Conservation (phyloP, 2,113 vertebrate species). For the Danio rerio region DNA sequence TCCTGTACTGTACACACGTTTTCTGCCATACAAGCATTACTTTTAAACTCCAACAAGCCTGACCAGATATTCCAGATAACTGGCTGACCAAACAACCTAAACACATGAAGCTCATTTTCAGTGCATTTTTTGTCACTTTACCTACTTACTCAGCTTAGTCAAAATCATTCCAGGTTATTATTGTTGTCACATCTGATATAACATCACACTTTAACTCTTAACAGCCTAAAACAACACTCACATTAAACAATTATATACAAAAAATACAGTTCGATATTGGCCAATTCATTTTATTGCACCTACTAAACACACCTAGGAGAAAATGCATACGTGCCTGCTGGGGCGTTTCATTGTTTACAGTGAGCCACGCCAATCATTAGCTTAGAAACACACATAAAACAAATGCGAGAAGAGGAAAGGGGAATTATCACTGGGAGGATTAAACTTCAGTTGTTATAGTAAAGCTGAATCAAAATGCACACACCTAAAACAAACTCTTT, state of each 20-base stretch:
- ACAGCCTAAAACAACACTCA: not conserved
- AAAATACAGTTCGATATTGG: not conserved
- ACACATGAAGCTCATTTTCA: not conserved
- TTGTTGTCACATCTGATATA: not conserved
- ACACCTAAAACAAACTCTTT: not conserved
- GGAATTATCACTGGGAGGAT: not conserved
- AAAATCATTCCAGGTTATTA: not conserved
- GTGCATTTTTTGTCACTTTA: not conserved
- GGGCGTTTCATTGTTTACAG: constrained; percentile 14
- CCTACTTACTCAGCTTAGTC: not conserved
- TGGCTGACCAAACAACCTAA: not conserved
- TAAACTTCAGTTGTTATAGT: not conserved
- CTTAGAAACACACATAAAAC: not conserved
- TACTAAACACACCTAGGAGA: not conserved
- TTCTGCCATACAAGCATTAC: not conserved
- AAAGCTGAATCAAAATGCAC: not conserved
- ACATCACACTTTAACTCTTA: not conserved
- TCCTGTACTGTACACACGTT: no score
- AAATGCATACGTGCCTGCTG: not conserved
- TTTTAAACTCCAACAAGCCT: not conserved
- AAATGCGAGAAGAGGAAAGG: not conserved
- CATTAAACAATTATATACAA: not conserved
- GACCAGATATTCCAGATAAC: not conserved
- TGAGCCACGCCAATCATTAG: constrained; percentile 8
- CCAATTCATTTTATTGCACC: not conserved